phyloP scores from a whole-genome alignment of 2,797 vertebrate genomes.

The Rhynchotus rufescens region DNA sequence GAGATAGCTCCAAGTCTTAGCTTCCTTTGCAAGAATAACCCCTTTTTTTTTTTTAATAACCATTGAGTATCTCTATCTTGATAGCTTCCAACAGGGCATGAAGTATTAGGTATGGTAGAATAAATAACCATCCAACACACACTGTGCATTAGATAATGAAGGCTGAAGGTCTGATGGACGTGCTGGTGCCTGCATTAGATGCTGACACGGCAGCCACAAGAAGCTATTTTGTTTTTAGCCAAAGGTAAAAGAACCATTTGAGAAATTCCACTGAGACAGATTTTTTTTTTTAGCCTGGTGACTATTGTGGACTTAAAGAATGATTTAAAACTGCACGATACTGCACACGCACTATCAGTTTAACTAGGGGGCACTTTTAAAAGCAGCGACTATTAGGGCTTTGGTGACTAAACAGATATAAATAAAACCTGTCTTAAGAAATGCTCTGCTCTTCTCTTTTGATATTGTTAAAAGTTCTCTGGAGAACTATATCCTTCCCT shows the following conservation, averaged over 20 bases:
- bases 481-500: not conserved
- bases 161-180: not conserved
- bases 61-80: not conserved
- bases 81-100: not conserved
- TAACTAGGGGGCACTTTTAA: not conserved
- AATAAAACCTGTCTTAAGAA: not conserved
- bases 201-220: not conserved
- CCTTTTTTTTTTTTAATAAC: not conserved
- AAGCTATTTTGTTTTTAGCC: not conserved
- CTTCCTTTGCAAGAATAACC: not conserved
- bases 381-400: not conserved
- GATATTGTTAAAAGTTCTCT: not conserved
- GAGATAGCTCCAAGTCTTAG: not conserved
- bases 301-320: not conserved
- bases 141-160: not conserved
- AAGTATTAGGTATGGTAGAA: not conserved
- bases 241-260: not conserved
- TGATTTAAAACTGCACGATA: not conserved
- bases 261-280: not conserved
- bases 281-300: not conserved
- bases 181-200: constrained; percentile 2
- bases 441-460: not conserved
- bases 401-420: not conserved
- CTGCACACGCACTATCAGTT: not conserved
- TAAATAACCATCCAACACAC: not conserved